Base-by-base conservation (phyloP, 2,113 vertebrate species). In the Coregonus clupeaformis region DNA sequence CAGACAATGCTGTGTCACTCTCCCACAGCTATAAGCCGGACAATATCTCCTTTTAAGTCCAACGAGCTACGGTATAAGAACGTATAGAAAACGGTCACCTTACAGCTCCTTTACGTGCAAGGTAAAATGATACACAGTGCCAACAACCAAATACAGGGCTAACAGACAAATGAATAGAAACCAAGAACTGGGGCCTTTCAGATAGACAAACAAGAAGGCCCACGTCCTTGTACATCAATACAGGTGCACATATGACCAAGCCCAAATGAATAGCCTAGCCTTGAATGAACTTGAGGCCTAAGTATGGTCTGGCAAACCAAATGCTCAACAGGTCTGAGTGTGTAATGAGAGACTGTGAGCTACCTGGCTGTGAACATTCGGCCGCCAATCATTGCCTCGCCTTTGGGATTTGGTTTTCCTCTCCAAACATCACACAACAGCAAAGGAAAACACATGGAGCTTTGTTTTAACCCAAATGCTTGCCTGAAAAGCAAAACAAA, bases 381-480 rank as follows among this genome's bases (percentile, higher is more conserved):
- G 80, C 87, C 83, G n/a, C 14, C 57, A 59, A 79, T 75, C 73
- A 52, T 69, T 27, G 77, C 30, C 36, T 73, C n/a, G 22, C 77
- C 76, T 86, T 63, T 66, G 73, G 83, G 82, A 85, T 72, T 80
- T 42, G 76, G 60, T 68, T 73, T 72, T 66, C 42, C 29, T 64
- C 69, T 59, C 66, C 65, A 89, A 88, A 86, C 74, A 80, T 77
- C 5, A 74, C 68, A 76, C 72, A 57, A 75, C 47, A 64, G 66
- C 75, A 36, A 67, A 74, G 76, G 75, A 78, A 78, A 85, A 77
- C 71, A 80, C 71, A 45, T 59, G 49, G 18, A 49, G 64, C 67
- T 66, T 72, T 83, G 74, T 80, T 79, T 62, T 57, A 32, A 75
- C 74, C 72, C 60, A 72, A 29, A 12, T 29, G 72, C 68, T 73